Base-by-base conservation (phyloP, 2,113 vertebrate species). In the Xiphophorus hellerii region DNA sequence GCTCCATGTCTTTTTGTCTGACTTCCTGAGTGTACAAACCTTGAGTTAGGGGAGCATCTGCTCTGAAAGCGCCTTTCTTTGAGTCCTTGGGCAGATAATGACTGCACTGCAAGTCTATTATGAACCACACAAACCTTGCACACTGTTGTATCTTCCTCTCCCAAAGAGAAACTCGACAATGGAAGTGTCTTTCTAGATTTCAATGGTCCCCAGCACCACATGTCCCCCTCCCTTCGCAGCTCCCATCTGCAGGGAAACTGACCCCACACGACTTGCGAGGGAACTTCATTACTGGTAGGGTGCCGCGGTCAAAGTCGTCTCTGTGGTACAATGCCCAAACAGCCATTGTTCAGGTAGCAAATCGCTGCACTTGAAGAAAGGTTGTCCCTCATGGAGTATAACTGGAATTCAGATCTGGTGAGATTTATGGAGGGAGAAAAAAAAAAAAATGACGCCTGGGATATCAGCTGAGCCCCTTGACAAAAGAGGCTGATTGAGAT, bases 241-340 rank as follows among this genome's bases (percentile, higher is more conserved):
- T 54, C 66, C 66, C 31, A 66, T 80, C 74, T 77, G 69, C 76
- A 69, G 39, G 33, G 72, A 89, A 80, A 71, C 33, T 86, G 89
- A 86, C 85, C 82, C 84, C 62, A 33, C 31, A 15, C 73, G 62
- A 83, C 78, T 68, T 71, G 73, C 89, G 86, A 84, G 86, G 80
- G 71, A 93, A 92, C 92, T 92, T 90, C 90, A 93, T 93, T 90
- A 88, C 85, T 89, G 83, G 79, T 87, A 84, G 76, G 81, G 66
- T 86, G 67, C 80, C 76, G 28, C 62, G 78, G 89, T 88, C 90
- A 90, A 85, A 87, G 85, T 84, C 28, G 87, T 80, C 84, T 86
- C 77, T n/a, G 74, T 79, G 83, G 82, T 73, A 80, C 29, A 30
- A 77, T 62, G 63, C 15, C 84, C 74, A 79, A 72, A 80, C 74